These are phyloP conservation scores for Hylomyscus alleni DNA, from an alignment of 2,797 vertebrate genomes.

Conservation along the genomic window DNA sequence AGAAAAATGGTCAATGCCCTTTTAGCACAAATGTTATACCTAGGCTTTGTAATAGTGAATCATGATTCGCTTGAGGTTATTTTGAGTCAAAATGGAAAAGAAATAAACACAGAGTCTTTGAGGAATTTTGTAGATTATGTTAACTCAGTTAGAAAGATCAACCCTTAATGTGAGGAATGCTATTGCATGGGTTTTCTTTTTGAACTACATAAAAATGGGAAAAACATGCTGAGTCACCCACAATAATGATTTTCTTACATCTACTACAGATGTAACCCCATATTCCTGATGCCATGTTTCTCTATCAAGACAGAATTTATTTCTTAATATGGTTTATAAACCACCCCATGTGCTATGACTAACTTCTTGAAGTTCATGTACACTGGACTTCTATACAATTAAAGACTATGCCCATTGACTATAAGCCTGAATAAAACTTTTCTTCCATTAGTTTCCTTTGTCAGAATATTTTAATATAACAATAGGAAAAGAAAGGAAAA, in stretches of 20 bases:
- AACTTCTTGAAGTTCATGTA: background rate
- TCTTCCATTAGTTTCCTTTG: background rate
- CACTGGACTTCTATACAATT: background rate
- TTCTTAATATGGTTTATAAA: background rate
- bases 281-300: too few species aligned
- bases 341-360: background rate
- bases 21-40: background rate
- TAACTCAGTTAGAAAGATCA: background rate
- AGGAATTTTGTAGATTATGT: background rate
- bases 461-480: background rate
- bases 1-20: background rate
- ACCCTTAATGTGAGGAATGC: background rate
- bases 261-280: background rate
- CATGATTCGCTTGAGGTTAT: too few species aligned
- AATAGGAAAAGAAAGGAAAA: background rate
- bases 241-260: background rate
- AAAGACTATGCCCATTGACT: too few species aligned
- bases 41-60: background rate
- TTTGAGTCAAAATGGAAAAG: background rate
- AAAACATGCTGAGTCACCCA: background rate
- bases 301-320: background rate
- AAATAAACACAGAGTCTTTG: too few species aligned
- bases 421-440: background rate
- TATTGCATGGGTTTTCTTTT: background rate
- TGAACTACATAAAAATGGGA: background rate